Evolutionary conservation across 2,113 vertebrate genomes (phyloP).

Genomic region (Sebastes schlegelii): DNA sequence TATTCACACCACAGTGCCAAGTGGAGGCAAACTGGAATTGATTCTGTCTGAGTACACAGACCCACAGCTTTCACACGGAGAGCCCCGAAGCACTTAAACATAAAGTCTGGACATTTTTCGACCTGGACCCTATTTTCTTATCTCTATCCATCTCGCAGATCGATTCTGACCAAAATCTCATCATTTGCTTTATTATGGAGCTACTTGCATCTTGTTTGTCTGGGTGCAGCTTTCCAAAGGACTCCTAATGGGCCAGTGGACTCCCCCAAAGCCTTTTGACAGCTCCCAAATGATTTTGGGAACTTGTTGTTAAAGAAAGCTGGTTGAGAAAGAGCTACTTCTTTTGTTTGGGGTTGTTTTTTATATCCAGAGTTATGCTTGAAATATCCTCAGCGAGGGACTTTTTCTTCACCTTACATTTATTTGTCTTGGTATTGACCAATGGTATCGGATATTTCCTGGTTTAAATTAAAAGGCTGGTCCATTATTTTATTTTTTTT

Average conservation of each 20-base stretch:
- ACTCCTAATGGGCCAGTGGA: constrained; percentile 3
- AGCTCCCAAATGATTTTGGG: too few relatives aligned
- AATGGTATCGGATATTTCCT: background rate
- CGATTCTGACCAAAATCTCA: constrained; percentile 48
- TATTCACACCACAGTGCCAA: constrained; percentile 60
- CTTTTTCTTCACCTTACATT: background rate
- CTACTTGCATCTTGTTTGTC: constrained; percentile 45
- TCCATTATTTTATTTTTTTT: too few relatives aligned
- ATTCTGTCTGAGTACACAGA: constrained; percentile 69
- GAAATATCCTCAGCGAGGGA: too few relatives aligned
- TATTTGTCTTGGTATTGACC: background rate
- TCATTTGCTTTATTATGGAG: constrained; percentile 45
- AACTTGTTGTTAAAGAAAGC: background rate
- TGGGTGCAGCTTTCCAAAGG: constrained; percentile 30
- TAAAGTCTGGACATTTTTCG: background rate
- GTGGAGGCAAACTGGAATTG: constrained; percentile 71
- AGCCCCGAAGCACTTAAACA: constrained; percentile 42
- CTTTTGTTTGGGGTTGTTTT: background rate
- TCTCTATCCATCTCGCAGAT: constrained; percentile 47
- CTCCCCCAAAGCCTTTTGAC: background rate
- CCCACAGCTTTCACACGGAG: constrained; percentile 58
- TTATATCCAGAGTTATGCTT: background rate
- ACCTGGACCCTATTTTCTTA: constrained; percentile 34
- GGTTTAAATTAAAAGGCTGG: background rate
- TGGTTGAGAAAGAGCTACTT: background rate